Base-by-base conservation (phyloP, 2,888 invertebrate genomes). In the Heterodera filipjevi region DNA sequence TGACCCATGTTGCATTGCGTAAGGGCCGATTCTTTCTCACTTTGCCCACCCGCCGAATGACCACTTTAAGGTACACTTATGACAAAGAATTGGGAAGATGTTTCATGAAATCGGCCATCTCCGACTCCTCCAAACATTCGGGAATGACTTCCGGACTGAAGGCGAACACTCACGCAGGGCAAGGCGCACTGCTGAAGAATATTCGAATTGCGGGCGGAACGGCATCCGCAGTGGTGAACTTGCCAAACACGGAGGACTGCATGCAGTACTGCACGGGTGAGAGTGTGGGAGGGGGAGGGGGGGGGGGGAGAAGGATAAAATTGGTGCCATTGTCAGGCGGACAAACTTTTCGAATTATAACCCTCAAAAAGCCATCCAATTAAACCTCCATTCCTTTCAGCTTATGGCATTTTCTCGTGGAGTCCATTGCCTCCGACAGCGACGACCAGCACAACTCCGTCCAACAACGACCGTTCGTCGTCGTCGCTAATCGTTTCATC, bases 71-170 rank as follows among this genome's bases (percentile, higher is more conserved):
- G 14, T 87, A 87, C 79, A 85, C 84, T 14, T 84, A 77, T 59
- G 84, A 84, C 75, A 77, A 77, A 19, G 74, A 80, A 70, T 78
- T 80, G 27, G 79, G 81, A 22, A 80, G 85, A 81, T 87, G 87
- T 77, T 87, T 81, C 76, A 79, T 87, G 78, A 87, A 87, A 76
- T 84, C 84, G 35, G 85, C 87, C 1, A 87, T 87, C 73, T 84
- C 85, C 59, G 81, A 84, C 70, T 86, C 86, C 14, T 81, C 81
- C n/a, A 85, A 86, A 64, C 82, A 84, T 64, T 76, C 71, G 16
- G 77, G 79, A 2, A 83, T 84, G 77, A 85, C 85, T 33, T 86
- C 85, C 74, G 87, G 87, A 6, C 77, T 87, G 27, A 87, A 85
- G 75, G 85, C 87, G 12, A 87, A 87, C 71, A 79, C 82, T 16